Percentiles rank a stretch among this genome's conserved stretches.
Conservation (phyloP, 2,888 invertebrate genomes). For the Epistrophe grossulariae region DNA sequence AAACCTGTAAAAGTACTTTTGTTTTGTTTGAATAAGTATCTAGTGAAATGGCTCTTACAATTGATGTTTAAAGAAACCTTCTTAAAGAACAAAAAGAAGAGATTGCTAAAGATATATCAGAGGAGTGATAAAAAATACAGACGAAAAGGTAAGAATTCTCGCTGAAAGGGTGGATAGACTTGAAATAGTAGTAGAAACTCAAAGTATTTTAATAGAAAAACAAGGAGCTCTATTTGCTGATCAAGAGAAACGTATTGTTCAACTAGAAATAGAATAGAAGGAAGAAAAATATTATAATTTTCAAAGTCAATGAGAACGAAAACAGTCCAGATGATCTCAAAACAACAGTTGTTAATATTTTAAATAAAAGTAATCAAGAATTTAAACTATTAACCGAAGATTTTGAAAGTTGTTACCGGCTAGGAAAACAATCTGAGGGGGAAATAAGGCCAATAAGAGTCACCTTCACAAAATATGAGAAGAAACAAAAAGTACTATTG, state of each 20-base stretch:
- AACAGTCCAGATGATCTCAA: too few species aligned
- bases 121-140: background rate
- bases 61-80: too few species aligned
- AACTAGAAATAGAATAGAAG: background rate
- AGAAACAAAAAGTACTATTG: background rate
- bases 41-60: too few species aligned
- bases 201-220: background rate
- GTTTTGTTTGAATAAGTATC: too few species aligned
- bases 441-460: background rate
- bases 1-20: too few species aligned
- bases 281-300: background rate
- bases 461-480: background rate
- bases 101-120: background rate
- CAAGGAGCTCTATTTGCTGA: background rate
- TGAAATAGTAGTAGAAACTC: background rate
- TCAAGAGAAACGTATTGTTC: background rate
- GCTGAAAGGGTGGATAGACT: background rate
- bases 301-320: too few species aligned
- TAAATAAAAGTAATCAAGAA: too few species aligned
- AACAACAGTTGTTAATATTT: too few species aligned
- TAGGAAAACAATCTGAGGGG: background rate
- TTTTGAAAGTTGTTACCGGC: too few species aligned
- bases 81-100: too few species aligned
- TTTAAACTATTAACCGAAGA: background rate
- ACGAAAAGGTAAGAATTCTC: background rate